Percentiles rank a stretch among this genome's conserved stretches.
Conservation (phyloP, 1,140 invertebrate species). For the Trachymyrmex cornetzi region DNA sequence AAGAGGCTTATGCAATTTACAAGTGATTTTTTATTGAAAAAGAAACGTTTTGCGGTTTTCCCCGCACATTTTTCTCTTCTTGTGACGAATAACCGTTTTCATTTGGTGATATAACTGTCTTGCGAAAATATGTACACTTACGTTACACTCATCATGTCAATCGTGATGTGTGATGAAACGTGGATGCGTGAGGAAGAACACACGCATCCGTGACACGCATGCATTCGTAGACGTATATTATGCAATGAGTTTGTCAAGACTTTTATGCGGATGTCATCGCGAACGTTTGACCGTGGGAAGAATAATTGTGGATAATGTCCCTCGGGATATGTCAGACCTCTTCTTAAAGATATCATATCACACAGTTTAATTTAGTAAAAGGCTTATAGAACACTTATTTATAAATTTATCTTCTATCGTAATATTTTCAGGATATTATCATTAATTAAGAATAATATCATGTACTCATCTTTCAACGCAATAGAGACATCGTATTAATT, state of each 20-base stretch:
- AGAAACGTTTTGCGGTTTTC: not conserved
- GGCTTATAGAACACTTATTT: not conserved
- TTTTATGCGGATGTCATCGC: constrained; percentile 46
- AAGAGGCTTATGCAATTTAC: not conserved
- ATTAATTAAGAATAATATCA: constrained; percentile 15
- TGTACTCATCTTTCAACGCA: not conserved
- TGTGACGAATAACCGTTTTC: not conserved
- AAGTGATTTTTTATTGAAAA: constrained; percentile 21
- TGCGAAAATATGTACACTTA: constrained; percentile 39
- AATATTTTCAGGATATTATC: constrained; percentile 10
- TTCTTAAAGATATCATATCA: constrained; percentile 14
- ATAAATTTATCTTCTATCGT: not conserved
- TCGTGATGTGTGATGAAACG: constrained; percentile 5
- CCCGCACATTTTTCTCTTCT: not conserved
- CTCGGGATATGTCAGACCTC: not conserved
- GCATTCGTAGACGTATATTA: constrained; percentile 50
- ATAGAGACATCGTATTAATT: not conserved
- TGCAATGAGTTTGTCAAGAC: constrained; percentile 30
- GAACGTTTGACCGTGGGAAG: constrained; percentile 33
- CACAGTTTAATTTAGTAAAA: constrained; percentile 18
- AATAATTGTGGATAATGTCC: constrained; percentile 26
- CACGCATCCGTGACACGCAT: not conserved
- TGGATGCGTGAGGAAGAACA: constrained; percentile 7
- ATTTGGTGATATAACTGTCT: constrained; percentile 29
- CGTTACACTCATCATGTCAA: constrained; percentile 41